A percentile compares a stretch with the other conserved stretches of the same genome.
These are phyloP conservation scores for Sterna hirundo DNA, from an alignment of 2,113 vertebrate species.

Conservation along the genomic window DNA sequence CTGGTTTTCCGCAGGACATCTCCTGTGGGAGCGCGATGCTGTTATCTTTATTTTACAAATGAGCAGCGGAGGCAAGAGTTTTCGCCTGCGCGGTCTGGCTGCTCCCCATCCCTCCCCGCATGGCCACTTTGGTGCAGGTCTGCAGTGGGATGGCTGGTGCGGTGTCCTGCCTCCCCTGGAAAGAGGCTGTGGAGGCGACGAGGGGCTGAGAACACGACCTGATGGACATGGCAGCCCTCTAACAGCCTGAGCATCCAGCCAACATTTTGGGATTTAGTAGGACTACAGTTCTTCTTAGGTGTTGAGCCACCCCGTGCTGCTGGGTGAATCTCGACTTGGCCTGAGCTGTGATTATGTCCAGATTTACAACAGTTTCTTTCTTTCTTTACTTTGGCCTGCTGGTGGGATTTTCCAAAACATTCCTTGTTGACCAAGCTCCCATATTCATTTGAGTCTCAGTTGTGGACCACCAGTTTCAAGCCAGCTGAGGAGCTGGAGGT, in stretches of 20 bases:
- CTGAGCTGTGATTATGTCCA: not conserved
- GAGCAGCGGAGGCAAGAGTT: not conserved
- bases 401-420: not conserved
- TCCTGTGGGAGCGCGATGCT: not conserved
- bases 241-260: not conserved
- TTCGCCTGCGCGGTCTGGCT: accelerated
- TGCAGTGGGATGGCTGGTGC: not conserved
- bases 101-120: not conserved
- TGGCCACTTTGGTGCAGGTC: not conserved
- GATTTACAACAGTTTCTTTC: not conserved
- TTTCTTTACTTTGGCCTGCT: not conserved
- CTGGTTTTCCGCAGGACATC: not conserved
- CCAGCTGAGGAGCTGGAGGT: not conserved
- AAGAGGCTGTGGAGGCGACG: not conserved
- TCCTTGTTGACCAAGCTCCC: not conserved
- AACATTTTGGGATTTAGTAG: not conserved
- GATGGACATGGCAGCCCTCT: not conserved
- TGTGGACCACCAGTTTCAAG: not conserved
- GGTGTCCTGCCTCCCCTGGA: not conserved
- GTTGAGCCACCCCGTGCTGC: not conserved
- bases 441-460: not conserved
- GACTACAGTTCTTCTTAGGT: not conserved
- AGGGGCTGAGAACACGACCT: not conserved
- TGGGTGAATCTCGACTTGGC: not conserved
- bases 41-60: not conserved